These are phyloP conservation scores for Oopsacas minuta DNA, from an alignment of 37 sponge, comb jelly and placozoan genomes.

Conservation along the genomic window DNA sequence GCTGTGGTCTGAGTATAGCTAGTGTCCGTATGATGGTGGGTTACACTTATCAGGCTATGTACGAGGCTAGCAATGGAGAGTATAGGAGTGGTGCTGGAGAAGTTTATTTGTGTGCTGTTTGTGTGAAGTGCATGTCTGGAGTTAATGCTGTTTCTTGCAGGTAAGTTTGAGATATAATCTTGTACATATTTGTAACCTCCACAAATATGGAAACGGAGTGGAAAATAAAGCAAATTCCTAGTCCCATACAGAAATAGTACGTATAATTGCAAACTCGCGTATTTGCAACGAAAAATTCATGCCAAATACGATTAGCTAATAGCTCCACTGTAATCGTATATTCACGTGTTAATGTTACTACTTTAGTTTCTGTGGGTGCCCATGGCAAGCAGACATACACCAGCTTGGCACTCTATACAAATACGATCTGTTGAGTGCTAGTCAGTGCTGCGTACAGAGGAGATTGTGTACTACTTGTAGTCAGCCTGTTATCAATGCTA, in stretches of 20 bases:
- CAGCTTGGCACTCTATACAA: conserved; percentile 86
- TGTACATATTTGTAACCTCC: too few species aligned
- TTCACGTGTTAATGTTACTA: too few species aligned
- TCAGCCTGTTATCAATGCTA: conserved; percentile 37
- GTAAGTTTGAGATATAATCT: background rate
- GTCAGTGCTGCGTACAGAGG: conserved; percentile 59
- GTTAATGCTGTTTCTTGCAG: conserved; percentile 42
- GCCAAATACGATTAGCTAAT: too few species aligned
- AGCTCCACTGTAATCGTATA: too few species aligned
- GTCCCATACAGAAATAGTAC: too few species aligned
- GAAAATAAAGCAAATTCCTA: too few species aligned
- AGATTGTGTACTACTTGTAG: conserved; percentile 58
- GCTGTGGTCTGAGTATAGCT: background rate
- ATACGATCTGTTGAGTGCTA: conserved; percentile 76
- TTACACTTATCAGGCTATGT: background rate
- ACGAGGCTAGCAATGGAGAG: conserved; percentile 23
- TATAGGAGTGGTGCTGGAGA: conserved; percentile 34
- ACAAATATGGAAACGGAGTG: too few species aligned
- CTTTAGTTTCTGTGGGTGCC: conserved; percentile 39
- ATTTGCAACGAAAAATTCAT: too few species aligned
- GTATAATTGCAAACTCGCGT: too few species aligned
- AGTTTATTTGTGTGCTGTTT: conserved; percentile 57
- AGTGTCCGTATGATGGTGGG: conserved; percentile 35
- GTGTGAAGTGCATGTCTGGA: conserved; percentile 62
- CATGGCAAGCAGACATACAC: conserved; percentile 66